Evolutionary conservation across 2,113 vertebrate genomes (phyloP).

Genomic region (Nycticryphes semicollaris): DNA sequence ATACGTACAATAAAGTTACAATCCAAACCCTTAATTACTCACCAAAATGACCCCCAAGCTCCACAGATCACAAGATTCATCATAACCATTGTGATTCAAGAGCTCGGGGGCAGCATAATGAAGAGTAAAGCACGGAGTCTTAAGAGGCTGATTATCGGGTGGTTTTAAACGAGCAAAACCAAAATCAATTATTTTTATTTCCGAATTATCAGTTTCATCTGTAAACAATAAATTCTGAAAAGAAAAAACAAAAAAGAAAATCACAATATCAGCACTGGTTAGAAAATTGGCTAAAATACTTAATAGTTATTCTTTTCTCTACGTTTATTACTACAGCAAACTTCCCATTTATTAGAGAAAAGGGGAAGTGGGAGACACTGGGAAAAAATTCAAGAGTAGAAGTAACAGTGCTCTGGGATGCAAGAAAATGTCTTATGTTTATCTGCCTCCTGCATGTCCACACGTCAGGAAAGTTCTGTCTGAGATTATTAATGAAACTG

Average conservation of each 20-base stretch:
- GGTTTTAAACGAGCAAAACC: slow-evolving; percentile 97
- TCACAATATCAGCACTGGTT: neutral
- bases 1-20: neutral
- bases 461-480: neutral
- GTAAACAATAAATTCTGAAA: slow-evolving; percentile 95
- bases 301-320: neutral
- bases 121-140: slow-evolving; percentile 97
- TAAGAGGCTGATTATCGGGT: slow-evolving; percentile 94
- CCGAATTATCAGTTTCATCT: slow-evolving; percentile 92
- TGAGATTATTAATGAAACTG: neutral
- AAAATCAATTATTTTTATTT: slow-evolving; percentile 99
- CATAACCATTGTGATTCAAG: slow-evolving; percentile 91
- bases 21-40: slow-evolving; percentile 60
- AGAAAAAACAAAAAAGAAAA: slow-evolving; percentile 34
- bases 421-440: neutral
- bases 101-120: slow-evolving; percentile 96
- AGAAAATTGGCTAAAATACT: neutral
- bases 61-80: slow-evolving; percentile 98
- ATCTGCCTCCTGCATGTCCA: neutral
- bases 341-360: neutral
- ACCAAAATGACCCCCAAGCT: slow-evolving; percentile 98
- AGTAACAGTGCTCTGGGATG: neutral
- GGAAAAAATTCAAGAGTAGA: neutral
- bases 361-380: neutral
- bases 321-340: neutral